These are phyloP conservation scores for Acanthisitta chloris DNA, from an alignment of 2,113 vertebrate species.

Conservation along the genomic window DNA sequence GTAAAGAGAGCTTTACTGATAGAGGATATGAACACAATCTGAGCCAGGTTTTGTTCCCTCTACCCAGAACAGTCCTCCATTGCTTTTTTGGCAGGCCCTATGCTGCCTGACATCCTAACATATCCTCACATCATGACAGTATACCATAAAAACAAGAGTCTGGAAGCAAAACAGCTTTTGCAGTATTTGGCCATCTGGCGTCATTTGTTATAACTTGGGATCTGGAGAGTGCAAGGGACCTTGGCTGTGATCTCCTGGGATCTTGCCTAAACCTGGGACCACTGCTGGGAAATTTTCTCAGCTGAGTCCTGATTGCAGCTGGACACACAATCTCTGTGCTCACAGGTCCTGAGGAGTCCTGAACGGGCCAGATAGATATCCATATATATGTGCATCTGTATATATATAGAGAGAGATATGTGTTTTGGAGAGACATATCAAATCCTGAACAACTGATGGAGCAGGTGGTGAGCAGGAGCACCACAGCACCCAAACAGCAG, in stretches of 20 bases:
- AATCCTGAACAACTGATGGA: neutral
- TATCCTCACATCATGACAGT: neutral
- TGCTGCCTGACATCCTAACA: neutral
- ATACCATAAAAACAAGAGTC: neutral
- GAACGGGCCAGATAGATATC: accelerated
- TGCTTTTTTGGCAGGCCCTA: neutral
- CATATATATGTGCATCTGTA: accelerated
- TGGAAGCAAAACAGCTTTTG: neutral
- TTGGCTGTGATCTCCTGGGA: neutral
- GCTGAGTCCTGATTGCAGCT: neutral
- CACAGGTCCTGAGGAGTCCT: neutral
- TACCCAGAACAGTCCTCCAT: neutral
- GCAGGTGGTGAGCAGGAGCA: neutral
- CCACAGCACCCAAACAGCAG: neutral
- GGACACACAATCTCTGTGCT: neutral
- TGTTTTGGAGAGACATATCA: neutral
- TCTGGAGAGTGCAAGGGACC: neutral
- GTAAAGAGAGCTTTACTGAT: neutral
- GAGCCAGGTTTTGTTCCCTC: neutral
- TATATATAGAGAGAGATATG: too few species aligned
- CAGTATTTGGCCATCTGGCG: neutral
- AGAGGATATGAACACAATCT: neutral
- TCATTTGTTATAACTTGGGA: neutral
- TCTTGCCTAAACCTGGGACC: neutral
- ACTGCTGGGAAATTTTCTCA: neutral